Evolutionary conservation across 1,140 invertebrate species (phyloP).

Genomic region (Dryas iulia): DNA sequence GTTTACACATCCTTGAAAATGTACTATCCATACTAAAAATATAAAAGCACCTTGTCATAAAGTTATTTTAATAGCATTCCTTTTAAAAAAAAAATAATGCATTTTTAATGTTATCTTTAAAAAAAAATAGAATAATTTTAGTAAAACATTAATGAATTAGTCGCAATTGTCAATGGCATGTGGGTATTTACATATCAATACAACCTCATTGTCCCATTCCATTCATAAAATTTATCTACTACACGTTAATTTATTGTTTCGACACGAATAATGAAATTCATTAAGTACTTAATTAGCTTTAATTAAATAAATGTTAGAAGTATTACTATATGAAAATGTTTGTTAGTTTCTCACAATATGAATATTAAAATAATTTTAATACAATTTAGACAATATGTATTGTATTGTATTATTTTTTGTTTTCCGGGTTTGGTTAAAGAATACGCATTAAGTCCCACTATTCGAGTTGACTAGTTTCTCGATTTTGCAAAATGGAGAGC

Average conservation of each 20-base stretch:
- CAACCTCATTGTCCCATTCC: background rate
- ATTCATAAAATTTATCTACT: background rate
- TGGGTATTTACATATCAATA: slow-evolving; percentile 1
- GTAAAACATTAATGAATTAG: background rate
- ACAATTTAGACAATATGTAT: too few relatives aligned
- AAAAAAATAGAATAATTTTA: background rate
- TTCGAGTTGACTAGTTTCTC: too few relatives aligned
- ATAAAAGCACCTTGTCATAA: background rate
- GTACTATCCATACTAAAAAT: background rate
- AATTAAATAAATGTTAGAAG: too few relatives aligned
- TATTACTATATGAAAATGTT: too few relatives aligned
- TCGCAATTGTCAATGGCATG: background rate
- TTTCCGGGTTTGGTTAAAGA: too few relatives aligned
- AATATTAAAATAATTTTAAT: too few relatives aligned
- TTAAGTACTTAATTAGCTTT: too few relatives aligned
- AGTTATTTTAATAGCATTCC: background rate
- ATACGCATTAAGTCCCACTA: too few relatives aligned
- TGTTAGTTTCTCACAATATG: too few relatives aligned
- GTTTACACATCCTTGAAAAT: background rate
- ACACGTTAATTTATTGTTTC: background rate
- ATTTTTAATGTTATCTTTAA: background rate
- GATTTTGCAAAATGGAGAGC: too few relatives aligned
- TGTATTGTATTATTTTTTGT: too few relatives aligned
- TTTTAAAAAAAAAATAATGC: background rate
- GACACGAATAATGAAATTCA: background rate